Base-by-base conservation (phyloP, 2,888 invertebrate species). In the Leucophenga montana region DNA sequence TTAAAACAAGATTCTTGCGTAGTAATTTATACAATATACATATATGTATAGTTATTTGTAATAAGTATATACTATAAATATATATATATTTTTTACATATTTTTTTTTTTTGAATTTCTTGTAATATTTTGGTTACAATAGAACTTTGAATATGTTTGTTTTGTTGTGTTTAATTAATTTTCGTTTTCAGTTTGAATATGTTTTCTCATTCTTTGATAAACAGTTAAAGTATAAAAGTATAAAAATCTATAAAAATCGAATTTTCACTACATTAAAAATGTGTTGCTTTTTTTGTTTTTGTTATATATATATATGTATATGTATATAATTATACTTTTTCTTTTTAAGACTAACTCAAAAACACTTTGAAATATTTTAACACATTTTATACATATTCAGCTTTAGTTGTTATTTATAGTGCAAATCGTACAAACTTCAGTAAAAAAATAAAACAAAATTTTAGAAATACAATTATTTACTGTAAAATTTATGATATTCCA, bases 141-240 rank as follows among this genome's bases (percentile, higher is more conserved):
- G 39, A 39, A 39, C 39, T 39, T 39, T 39, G 39, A 39, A 39
- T 71, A 66, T 69, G 68, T 59, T 56, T 64, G 33, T 31, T 56
- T 69, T 73, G 56, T 56, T 64, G 33, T 31, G 57, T 69, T 73
- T 74, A 74, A 75, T 72, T 71, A 61, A 70, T 71, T 72, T 75
- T 73, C 66, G 61, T 65, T 56, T 74, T 50, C 53, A 53, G n/a
- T 31, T 62, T 18, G 18, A 65, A 44, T 18, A 39, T 1, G 27
- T 39, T 50, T 22, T 69, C 66, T n/a, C 27, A 44, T 53, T 39
- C 39, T 75, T 73, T 72, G 73, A 76, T 83, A 76, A 83, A 83
- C 82, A 84, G 80, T 83, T 77, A 82, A 83, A 83, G 83, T 83
- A 83, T 78, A 84, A 83, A 83, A 84, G 85, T 84, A 84, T 84